A percentile compares a stretch with the other conserved stretches of the same genome.
These are phyloP conservation scores for Sesia apiformis DNA, from an alignment of 2,888 invertebrate species.

Conservation along the genomic window DNA sequence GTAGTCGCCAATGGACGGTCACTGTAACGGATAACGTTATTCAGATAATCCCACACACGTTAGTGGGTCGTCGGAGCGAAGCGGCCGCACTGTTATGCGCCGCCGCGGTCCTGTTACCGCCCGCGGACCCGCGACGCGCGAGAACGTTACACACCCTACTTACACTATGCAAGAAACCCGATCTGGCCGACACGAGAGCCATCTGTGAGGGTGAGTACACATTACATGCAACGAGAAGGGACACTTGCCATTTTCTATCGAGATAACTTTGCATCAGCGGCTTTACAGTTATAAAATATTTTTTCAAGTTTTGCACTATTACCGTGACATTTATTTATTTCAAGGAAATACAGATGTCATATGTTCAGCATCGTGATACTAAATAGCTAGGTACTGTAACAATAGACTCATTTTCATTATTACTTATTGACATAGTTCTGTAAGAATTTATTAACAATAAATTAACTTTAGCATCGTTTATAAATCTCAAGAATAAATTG, in stretches of 20 bases:
- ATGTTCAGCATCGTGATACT: too few relatives aligned
- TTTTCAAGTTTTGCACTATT: too few relatives aligned
- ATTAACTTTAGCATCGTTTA: not conserved
- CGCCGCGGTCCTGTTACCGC: slow-evolving; percentile 32
- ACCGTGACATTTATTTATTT: too few relatives aligned
- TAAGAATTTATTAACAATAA: too few relatives aligned
- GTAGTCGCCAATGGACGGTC: too few relatives aligned
- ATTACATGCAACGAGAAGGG: too few relatives aligned
- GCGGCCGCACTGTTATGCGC: slow-evolving; percentile 46
- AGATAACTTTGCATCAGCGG: too few relatives aligned
- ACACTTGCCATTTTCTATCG: too few relatives aligned
- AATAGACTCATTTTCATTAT: not conserved
- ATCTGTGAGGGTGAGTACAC: slow-evolving; percentile 47
- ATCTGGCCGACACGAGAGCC: slow-evolving; percentile 39
- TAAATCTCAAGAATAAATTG: not conserved
- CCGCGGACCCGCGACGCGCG: slow-evolving; percentile 36
- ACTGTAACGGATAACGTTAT: not conserved
- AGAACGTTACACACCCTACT: slow-evolving; percentile 49
- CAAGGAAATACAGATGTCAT: too few relatives aligned
- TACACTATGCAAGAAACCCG: slow-evolving; percentile 55
- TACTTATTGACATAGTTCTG: too few relatives aligned
- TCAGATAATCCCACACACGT: slow-evolving; percentile 52
- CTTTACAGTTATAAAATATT: too few relatives aligned
- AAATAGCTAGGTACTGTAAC: not conserved
- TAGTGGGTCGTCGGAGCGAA: slow-evolving; percentile 50